phyloP scores from a whole-genome alignment of 2,113 vertebrate genomes.

The Phrynosoma platyrhinos region DNA sequence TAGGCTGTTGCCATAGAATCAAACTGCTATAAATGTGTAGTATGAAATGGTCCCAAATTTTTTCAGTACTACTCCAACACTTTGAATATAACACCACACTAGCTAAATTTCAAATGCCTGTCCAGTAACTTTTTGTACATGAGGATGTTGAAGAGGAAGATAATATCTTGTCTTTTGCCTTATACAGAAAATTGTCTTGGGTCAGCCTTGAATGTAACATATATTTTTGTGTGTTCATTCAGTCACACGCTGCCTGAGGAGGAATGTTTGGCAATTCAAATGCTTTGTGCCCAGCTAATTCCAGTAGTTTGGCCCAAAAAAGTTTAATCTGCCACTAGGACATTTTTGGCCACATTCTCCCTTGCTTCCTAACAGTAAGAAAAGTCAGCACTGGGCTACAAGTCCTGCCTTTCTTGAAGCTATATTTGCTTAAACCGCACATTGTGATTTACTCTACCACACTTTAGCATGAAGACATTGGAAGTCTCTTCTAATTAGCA shows the following conservation, averaged over 20 bases:
- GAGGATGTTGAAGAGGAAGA: no score
- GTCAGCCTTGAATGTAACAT: neutral
- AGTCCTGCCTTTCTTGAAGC: slow-evolving; percentile 9
- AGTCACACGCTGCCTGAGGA: neutral
- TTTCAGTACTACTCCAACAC: no score
- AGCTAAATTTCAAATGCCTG: neutral
- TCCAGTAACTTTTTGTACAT: neutral
- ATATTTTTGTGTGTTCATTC: neutral
- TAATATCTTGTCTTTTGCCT: neutral
- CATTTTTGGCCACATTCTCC: neutral
- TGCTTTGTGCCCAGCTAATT: neutral
- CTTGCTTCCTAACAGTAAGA: neutral
- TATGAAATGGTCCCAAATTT: no score
- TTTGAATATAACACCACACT: no score
- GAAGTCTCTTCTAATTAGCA: slow-evolving; percentile 25
- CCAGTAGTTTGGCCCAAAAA: neutral
- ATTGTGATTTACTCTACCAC: neutral
- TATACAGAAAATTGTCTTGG: neutral
- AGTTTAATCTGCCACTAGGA: neutral
- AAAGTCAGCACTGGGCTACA: neutral
- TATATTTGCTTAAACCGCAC: slow-evolving; percentile 16
- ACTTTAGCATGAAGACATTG: slow-evolving; percentile 16
- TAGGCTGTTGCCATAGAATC: no score
- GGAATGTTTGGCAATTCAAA: neutral
- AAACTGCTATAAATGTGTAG: no score